Conservation (phyloP, 2,113 vertebrate species). For the Parus major region DNA sequence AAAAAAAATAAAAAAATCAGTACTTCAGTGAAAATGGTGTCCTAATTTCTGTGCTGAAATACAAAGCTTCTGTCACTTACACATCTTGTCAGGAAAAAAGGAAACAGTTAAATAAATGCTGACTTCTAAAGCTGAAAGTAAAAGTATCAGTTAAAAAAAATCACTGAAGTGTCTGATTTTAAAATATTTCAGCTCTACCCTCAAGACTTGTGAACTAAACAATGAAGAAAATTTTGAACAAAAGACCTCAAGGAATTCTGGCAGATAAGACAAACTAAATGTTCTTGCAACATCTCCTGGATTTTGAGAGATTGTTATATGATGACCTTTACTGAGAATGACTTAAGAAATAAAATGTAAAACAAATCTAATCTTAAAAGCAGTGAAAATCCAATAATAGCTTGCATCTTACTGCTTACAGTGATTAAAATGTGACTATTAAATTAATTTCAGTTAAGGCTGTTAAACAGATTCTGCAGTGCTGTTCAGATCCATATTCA, state of each 20-base stretch:
- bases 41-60: constrained; percentile 26
- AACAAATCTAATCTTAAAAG: not conserved
- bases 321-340: not conserved
- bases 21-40: not conserved
- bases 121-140: constrained; percentile 2
- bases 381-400: not conserved
- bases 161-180: not conserved
- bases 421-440: not conserved
- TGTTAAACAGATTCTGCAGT: not conserved
- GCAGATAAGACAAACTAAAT: constrained; percentile 1
- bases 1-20: not conserved
- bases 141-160: not conserved
- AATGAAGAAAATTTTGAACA: not conserved
- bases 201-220: not conserved
- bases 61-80: not conserved
- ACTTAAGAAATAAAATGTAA: not conserved
- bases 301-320: not conserved
- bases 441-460: constrained; percentile 9
- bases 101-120: not conserved
- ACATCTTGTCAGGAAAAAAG: not conserved
- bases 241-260: constrained; percentile 7
- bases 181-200: not conserved
- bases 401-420: not conserved
- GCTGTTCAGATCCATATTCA: not conserved
- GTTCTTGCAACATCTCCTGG: not conserved